Evolutionary conservation across 2,113 vertebrate genomes (phyloP).

Genomic region (Alexandromys fortis): DNA sequence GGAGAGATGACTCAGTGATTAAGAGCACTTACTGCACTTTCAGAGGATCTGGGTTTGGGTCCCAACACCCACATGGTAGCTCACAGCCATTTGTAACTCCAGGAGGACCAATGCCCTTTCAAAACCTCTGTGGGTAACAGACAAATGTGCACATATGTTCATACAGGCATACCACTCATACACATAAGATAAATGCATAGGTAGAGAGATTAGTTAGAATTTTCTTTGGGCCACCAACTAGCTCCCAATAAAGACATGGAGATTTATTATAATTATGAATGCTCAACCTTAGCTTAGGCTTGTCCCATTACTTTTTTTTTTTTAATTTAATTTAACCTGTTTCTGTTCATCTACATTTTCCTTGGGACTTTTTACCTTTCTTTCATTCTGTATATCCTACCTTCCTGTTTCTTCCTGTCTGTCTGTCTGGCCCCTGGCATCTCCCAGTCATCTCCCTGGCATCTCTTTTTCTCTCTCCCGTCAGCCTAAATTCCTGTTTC

Average conservation of each 20-base stretch:
- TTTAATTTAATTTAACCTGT: neutral
- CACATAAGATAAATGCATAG: neutral
- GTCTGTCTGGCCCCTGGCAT: neutral
- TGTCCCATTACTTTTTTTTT: neutral
- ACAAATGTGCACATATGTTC: neutral
- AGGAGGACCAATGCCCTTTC: neutral
- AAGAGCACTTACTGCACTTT: neutral
- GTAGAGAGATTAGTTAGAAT: neutral
- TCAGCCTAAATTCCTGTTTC: neutral
- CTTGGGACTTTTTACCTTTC: neutral
- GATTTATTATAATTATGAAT: neutral
- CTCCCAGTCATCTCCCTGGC: neutral
- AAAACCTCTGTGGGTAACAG: neutral
- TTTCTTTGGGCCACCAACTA: neutral
- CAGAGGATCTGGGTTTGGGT: neutral
- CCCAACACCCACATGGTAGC: neutral
- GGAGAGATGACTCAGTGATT: neutral
- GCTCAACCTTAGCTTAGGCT: neutral
- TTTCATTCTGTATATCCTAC: neutral
- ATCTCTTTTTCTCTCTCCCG: neutral
- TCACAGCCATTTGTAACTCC: neutral
- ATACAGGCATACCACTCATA: neutral
- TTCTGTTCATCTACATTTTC: neutral
- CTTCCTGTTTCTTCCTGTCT: neutral
- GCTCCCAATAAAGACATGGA: neutral